Base-by-base conservation (phyloP, 2,113 vertebrate species). In the Xenotilapia longispinis region DNA sequence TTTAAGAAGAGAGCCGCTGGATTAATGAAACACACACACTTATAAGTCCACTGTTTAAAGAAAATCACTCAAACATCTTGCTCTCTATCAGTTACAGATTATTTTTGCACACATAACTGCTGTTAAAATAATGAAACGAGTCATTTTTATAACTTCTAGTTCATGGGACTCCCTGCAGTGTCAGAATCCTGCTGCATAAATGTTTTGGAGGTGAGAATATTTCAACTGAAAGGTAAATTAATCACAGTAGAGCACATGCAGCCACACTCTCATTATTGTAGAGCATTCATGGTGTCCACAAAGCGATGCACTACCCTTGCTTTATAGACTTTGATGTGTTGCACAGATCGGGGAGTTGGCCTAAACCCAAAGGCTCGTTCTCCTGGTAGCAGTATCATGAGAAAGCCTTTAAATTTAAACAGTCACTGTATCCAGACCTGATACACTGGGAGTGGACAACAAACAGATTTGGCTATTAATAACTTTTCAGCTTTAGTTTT, bases 281-380 rank as follows among this genome's bases (percentile, higher is more conserved):
- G 63, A 6, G 65, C n/a, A 5, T 23, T 26, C 68, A 45, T 15
- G 21, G 21, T 17, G 68, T 81, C 13, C 36, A 68, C 73, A 63
- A n/a, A 47, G 68, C 21, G 10, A 73, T 47, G 33, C 33, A 33
- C n/a, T 45, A 17, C 7, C 33, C 9, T 49, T 57, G 2, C 38
- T 26, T 51, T 89, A 57, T 54, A 38, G 83, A 86, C 55, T 68
- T 68, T 36, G 51, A 84, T 58, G 21, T 87, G 65, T 26, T 33
- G 60, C 28, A 58, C 49, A 54, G 42, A 75, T 84, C 1, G 12
- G 28, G 15, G 15, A 83, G n/a, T 53, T 38, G 80, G 26, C 15
- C 73, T 36, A 79, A 68, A 70, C 54, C 42, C 26, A 79, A 0
- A 81, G 51, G 17, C 38, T 81, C 3, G 21, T 13, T 85, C 21